phyloP scores from a whole-genome alignment of 2,888 invertebrate species.

The Quadroppia sp. region DNA sequence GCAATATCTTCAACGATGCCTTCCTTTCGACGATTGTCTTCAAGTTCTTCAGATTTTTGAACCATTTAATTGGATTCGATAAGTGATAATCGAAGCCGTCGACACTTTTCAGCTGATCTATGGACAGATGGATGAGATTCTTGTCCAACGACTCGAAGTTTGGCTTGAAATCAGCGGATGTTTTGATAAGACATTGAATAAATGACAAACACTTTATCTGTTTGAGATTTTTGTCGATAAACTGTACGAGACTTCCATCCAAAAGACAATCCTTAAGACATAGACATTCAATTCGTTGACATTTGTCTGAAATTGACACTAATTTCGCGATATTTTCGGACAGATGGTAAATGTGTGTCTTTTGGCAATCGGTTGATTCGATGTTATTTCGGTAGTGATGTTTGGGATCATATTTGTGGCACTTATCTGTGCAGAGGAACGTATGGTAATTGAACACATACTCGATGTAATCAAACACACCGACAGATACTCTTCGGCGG shows the following conservation, averaged over 20 bases:
- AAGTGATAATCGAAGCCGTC: not conserved
- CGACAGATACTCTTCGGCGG: not conserved
- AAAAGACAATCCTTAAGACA: not conserved
- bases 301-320: not conserved
- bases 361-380: too few species aligned
- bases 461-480: not conserved
- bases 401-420: not conserved
- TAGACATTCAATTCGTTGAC: not conserved
- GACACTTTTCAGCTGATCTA: not conserved
- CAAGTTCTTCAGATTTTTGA: not conserved
- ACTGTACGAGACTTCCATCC: not conserved
- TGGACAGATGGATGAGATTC: not conserved
- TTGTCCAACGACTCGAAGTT: not conserved
- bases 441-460: not conserved
- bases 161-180: not conserved
- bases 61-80: not conserved
- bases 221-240: not conserved
- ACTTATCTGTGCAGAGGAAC: not conserved
- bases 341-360: not conserved
- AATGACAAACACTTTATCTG: not conserved
- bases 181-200: not conserved
- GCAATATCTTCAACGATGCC: not conserved
- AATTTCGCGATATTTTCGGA: not conserved
- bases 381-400: not conserved
- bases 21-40: not conserved